Evolutionary conservation across 1,140 invertebrate species (phyloP).

Genomic region (Drosophila rhopaloa): DNA sequence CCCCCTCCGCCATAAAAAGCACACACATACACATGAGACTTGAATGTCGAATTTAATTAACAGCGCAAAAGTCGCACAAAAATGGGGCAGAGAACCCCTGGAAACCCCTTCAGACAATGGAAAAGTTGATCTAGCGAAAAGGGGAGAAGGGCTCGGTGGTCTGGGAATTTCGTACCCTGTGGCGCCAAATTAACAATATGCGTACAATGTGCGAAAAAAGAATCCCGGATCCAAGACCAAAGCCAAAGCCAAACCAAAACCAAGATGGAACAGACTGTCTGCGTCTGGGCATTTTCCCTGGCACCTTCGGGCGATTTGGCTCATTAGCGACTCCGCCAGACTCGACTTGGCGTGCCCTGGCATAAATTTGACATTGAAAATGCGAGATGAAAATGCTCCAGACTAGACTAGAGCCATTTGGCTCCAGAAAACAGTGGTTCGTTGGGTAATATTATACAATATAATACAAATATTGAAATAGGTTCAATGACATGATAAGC

Average conservation of each 20-base stretch:
- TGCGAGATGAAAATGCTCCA: conserved; percentile 41
- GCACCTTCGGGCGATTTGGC: conserved; percentile 82
- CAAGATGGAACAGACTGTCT: conserved; percentile 47
- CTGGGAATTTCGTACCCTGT: conserved; percentile 52
- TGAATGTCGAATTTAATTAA: conserved; percentile 79
- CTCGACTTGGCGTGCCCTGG: conserved; percentile 58
- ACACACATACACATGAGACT: conserved; percentile 22
- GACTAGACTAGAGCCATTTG: conserved; percentile 28
- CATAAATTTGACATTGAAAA: conserved; percentile 83
- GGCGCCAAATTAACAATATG: conserved; percentile 78
- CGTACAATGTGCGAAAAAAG: conserved; percentile 74
- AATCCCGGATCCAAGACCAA: conserved; percentile 7
- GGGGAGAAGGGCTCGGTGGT: conserved; percentile 13
- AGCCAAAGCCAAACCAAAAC: conserved; percentile 21
- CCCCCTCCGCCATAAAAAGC: neutral
- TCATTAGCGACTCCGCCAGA: conserved; percentile 78
- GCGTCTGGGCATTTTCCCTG: conserved; percentile 56
- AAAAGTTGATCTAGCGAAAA: conserved; percentile 11
- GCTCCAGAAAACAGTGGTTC: conserved; percentile 24
- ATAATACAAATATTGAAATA: neutral
- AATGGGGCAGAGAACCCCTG: conserved; percentile 37
- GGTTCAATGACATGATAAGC: neutral
- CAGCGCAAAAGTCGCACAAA: conserved; percentile 67
- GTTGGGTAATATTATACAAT: neutral
- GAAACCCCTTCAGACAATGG: conserved; percentile 43